Evolutionary conservation across 2,888 invertebrate species (phyloP), one percentile per base, ranked within the genome.

Genomic region (Colletes collaris): DNA sequence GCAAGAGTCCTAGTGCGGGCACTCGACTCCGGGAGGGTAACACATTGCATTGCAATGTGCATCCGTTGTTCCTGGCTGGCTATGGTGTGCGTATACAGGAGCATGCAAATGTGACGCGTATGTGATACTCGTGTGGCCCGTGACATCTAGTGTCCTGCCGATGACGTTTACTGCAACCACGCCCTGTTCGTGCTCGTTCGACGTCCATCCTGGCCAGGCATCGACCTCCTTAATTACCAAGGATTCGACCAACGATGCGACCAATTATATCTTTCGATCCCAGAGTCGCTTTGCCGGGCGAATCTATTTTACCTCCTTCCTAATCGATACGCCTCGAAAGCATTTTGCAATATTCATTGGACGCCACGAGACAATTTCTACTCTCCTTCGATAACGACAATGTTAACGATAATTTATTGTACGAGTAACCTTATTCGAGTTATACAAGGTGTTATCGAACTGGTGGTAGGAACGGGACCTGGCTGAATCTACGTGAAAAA

Each of bases 91-190:
- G 84, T 84, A 80, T 81, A 78, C 79, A 79, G 75, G 85, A 83
- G 86, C 85, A 92, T 92, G 91, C 91, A 91, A 91, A 92, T 91
- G 89, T 88, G 91, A 91, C 89, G 89, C 90, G 88, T 88, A 82
- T 85, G 86, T 85, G 90, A 91, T 87, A 86, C 87, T 86, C 85
- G 89, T 88, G 89, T 91, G 91, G 92, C 87, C 87, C 84, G 78
- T 92, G 92, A 93, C 92, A 89, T 93, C 90, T 90, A 92, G 92
- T 92, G 90, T 86, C 82, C 92, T 92, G 92, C 87, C 84, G 87
- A 89, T 93, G 92, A 93, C 92, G 89, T 92, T 92, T 92, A 91
- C 92, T 89, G 90, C 89, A 87, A 88, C 90, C 91, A 92, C 92
- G 91, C 87, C 87, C 87, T 81, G 84, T 84, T 58, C 85, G 82